Evolutionary conservation across 2,888 invertebrate genomes (phyloP), one percentile per base, ranked within the genome.

Genomic region (Cactoblastis cactorum): DNA sequence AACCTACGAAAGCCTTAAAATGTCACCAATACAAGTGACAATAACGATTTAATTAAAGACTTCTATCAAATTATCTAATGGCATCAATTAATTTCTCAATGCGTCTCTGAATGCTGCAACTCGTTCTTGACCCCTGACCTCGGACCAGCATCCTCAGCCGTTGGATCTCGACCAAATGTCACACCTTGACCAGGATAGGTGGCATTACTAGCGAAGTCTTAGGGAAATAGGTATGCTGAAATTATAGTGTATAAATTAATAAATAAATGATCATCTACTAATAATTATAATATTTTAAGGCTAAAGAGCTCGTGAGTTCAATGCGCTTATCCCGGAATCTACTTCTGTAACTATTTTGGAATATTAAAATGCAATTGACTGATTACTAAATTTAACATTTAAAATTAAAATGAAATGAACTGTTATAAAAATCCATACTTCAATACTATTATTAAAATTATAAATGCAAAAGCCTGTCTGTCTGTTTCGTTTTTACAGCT

Each of bases 81-180:
- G 24, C 14, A 14, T 41, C 14, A 41, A 41, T 24, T 9, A 41
- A 41, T 41, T 41, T 24, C 24, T 1, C 24, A 14, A 24, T 17
- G 3, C 28, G 14, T 28, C 28, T 43, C 15, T 15, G 11, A 15
- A 15, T 43, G 43, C 28, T 15, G 28, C 28, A 28, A 43, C 17
- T 43, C 22, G 43, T 17, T 17, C 43, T 43, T 43, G 43, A 43
- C 43, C 28, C 28, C 28, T 43, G 43, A n/a, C 39, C 39, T 11
- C 39, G 22, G n/a, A 8, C 17, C 3, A 28, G 38, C 17, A 43
- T 43, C 28, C 43, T 43, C n/a, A 43, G 17, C 28, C 1, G 28
- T 43, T 28, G 28, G 32, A 43, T 17, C 14, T 15, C 28, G 43
- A 43, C 43, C 43, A 43, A 43, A 43, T 43, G 43, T 5, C 28